These are phyloP conservation scores for Gryon sp. DNA, from an alignment of 1,140 invertebrate species.

Conservation along the genomic window DNA sequence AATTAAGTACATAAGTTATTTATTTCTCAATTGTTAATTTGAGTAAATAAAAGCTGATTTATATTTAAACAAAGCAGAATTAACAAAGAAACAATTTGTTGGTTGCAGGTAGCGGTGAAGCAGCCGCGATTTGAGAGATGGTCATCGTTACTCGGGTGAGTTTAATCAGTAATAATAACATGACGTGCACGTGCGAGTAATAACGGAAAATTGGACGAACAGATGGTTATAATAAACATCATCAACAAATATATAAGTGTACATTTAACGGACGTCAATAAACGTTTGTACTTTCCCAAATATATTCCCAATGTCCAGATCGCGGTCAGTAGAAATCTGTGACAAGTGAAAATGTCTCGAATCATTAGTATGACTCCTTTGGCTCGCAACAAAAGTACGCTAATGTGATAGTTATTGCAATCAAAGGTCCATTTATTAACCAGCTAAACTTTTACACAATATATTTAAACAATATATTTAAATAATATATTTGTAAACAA, in stretches of 20 bases:
- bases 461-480: too few species aligned
- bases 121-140: conserved; percentile 80
- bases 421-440: too few species aligned
- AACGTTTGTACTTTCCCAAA: conserved; percentile 47
- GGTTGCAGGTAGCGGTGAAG: conserved; percentile 76
- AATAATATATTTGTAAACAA: too few species aligned
- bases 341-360: conserved; percentile 72
- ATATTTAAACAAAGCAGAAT: too few species aligned
- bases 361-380: conserved; percentile 35
- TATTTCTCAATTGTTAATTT: too few species aligned
- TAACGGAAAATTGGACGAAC: conserved; percentile 18
- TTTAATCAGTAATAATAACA: conserved; percentile 49
- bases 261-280: conserved; percentile 20
- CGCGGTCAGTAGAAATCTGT: conserved; percentile 77
- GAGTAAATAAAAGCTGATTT: too few species aligned
- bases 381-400: conserved; percentile 32
- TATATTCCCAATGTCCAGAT: conserved; percentile 52
- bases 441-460: too few species aligned
- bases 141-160: conserved; percentile 86
- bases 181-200: conserved; percentile 2
- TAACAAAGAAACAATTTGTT: too few species aligned
- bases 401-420: conserved; percentile 31
- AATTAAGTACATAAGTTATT: too few species aligned
- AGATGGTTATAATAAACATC: conserved; percentile 32
- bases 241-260: conserved; percentile 11